phyloP scores from a whole-genome alignment of 2,888 invertebrate species.

The Diarsia mendica region DNA sequence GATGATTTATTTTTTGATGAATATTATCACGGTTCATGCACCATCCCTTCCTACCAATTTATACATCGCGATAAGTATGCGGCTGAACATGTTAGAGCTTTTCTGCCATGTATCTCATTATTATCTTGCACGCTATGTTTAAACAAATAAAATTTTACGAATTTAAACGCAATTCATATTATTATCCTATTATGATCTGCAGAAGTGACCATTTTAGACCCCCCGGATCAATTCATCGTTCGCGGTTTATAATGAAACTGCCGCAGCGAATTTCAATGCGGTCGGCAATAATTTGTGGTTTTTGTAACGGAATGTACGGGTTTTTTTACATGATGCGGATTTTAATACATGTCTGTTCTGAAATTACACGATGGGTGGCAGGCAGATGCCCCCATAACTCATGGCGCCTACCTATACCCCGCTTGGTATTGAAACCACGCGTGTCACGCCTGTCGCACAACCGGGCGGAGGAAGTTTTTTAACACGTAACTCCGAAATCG shows the following conservation, averaged over 20 bases:
- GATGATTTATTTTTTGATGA: too few relatives aligned
- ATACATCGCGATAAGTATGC: too few relatives aligned
- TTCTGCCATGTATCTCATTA: too few relatives aligned
- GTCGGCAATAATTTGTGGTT: conserved; percentile 83
- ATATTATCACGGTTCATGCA: too few relatives aligned
- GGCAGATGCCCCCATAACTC: conserved; percentile 43
- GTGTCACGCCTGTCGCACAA: conserved; percentile 23
- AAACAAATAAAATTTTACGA: too few relatives aligned
- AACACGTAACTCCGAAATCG: conserved; percentile 36
- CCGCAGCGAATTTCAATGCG: conserved; percentile 81
- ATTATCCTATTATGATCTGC: too few relatives aligned
- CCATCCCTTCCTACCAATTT: too few relatives aligned
- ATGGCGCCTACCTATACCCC: conserved; percentile 30
- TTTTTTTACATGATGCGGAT: conserved; percentile 64
- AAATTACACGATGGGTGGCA: conserved; percentile 45
- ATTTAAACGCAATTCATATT: too few relatives aligned
- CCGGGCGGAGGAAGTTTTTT: conserved; percentile 17
- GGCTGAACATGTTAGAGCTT: too few relatives aligned
- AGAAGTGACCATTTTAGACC: too few relatives aligned
- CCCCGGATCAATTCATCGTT: conserved; percentile 75
- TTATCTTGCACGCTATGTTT: too few relatives aligned
- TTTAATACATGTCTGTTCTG: conserved; percentile 40
- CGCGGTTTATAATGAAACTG: conserved; percentile 84
- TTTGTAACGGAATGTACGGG: conserved; percentile 68
- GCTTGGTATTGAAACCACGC: conserved; percentile 46